Percentiles rank a stretch among this genome's conserved stretches.
Conservation (phyloP, 2,888 invertebrate species). For the Aquatica leii region DNA sequence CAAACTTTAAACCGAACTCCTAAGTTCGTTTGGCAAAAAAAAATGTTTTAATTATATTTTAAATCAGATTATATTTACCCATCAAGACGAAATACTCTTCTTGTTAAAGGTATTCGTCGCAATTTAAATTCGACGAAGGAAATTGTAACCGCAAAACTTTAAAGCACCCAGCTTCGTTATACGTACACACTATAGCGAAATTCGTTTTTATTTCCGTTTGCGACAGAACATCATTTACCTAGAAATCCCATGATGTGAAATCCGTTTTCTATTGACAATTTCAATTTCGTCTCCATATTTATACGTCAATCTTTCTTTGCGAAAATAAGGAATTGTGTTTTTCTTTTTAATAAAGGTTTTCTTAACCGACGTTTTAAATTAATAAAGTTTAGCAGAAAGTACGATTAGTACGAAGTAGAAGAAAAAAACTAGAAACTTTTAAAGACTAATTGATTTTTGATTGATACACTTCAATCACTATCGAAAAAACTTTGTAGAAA, state of each 20-base stretch:
- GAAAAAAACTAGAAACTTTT: neutral
- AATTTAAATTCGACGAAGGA: slow-evolving; percentile 18
- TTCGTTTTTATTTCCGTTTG: slow-evolving; percentile 25
- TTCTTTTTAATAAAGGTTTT: too few species aligned
- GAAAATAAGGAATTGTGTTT: neutral
- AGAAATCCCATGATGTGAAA: slow-evolving; percentile 16
- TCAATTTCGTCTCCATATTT: slow-evolving; percentile 5
- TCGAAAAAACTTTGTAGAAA: slow-evolving; percentile 8
- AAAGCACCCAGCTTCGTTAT: neutral
- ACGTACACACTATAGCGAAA: slow-evolving; percentile 10
- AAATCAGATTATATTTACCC: too few species aligned
- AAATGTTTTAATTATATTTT: too few species aligned
- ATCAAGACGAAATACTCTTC: too few species aligned
- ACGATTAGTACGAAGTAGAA: neutral
- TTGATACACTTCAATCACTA: slow-evolving; percentile 17
- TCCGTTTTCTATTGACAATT: slow-evolving; percentile 19
- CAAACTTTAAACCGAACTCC: too few species aligned
- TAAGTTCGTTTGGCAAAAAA: too few species aligned
- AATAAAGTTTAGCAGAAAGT: too few species aligned
- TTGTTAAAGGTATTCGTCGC: too few species aligned
- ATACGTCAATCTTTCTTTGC: neutral
- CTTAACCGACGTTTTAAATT: too few species aligned
- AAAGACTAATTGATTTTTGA: slow-evolving; percentile 23
- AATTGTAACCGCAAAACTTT: slow-evolving; percentile 14
- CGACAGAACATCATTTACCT: slow-evolving; percentile 20